Base-by-base conservation (phyloP, 2,113 vertebrate genomes). In the Corydoras sp. region DNA sequence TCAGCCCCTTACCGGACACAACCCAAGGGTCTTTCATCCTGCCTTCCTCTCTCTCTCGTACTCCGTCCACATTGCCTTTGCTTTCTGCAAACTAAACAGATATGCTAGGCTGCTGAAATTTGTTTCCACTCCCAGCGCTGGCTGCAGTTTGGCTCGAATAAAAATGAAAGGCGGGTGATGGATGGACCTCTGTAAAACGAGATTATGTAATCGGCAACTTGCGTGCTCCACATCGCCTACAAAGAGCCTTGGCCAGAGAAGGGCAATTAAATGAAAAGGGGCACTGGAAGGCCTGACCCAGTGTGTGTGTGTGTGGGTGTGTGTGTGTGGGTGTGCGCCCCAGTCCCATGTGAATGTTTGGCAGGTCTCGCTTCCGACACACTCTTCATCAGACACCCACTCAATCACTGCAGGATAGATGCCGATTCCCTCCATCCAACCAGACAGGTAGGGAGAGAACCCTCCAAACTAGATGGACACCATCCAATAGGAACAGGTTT, bases 41-140 rank as follows among this genome's bases (percentile, higher is more conserved):
- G 53, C 24, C 71, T 58, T 31, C 51, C 62, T 49, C 30, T 63
- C 35, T 67, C 56, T 73, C 74, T 35, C 12, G n/a, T 58, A 55
- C 43, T 35, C 65, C 76, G 74, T 76, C 70, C 80, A 79, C 77
- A 79, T 64, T 76, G 66, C 77, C 78, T 83, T 81, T 87, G 73
- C 80, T 83, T 90, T 81, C 86, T 90, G 91, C 91, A 85, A 85
- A 88, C 91, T 90, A 79, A 75, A 80, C 64, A 74, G 83, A 88
- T 82, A 81, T 81, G 79, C 77, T 74, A 68, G 77, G 76, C 81
- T 81, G 77, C 79, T 83, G 81, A 83, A 83, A 83, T 83, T 78
- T 68, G 76, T 83, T 83, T 83, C 81, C 76, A 78, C 77, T 80
- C 76, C 76, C 65, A 75, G 77, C 77, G 78, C 77, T 81, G 71